phyloP scores from a whole-genome alignment of 2,797 vertebrate genomes.

The Erpetoichthys calabaricus region DNA sequence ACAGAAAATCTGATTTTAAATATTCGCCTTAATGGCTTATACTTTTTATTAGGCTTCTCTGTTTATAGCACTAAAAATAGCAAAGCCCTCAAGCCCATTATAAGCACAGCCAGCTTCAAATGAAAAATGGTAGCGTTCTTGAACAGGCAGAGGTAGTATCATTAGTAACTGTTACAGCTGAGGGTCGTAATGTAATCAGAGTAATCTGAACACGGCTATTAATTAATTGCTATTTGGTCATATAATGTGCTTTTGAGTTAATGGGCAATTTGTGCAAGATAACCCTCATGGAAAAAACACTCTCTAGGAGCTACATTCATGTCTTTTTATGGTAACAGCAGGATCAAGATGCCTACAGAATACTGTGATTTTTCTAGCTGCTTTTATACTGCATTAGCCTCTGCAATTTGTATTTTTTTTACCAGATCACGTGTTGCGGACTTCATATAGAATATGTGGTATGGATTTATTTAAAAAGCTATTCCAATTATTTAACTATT shows the following conservation, averaged over 20 bases:
- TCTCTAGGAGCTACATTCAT: constrained; percentile 10
- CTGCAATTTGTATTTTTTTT: too few relatives aligned
- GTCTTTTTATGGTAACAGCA: constrained; percentile 12
- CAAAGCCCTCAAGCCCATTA: constrained; percentile 36
- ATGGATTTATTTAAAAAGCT: too few relatives aligned
- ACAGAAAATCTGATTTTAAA: too few relatives aligned
- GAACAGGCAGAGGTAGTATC: constrained; percentile 34
- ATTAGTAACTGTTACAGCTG: constrained; percentile 40
- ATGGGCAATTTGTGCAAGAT: constrained; percentile 64
- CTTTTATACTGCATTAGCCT: too few relatives aligned
- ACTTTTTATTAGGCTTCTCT: constrained; percentile 12
- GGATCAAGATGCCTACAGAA: constrained; percentile 6
- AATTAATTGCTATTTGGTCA: constrained; percentile 62
- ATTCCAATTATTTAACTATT: too few relatives aligned
- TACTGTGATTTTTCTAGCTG: too few relatives aligned
- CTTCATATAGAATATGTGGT: too few relatives aligned
- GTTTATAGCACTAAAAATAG: constrained; percentile 42
- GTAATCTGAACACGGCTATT: constrained; percentile 54
- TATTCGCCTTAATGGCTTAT: too few relatives aligned
- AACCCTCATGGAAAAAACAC: constrained; percentile 46
- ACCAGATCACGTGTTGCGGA: too few relatives aligned
- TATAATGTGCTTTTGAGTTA: constrained; percentile 63
- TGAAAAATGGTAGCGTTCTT: constrained; percentile 35
- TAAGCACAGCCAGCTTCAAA: constrained; percentile 36
- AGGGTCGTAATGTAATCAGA: constrained; percentile 40